These are phyloP conservation scores for Drosophila subpulchrella DNA, from an alignment of 1,140 invertebrate genomes.

Conservation along the genomic window DNA sequence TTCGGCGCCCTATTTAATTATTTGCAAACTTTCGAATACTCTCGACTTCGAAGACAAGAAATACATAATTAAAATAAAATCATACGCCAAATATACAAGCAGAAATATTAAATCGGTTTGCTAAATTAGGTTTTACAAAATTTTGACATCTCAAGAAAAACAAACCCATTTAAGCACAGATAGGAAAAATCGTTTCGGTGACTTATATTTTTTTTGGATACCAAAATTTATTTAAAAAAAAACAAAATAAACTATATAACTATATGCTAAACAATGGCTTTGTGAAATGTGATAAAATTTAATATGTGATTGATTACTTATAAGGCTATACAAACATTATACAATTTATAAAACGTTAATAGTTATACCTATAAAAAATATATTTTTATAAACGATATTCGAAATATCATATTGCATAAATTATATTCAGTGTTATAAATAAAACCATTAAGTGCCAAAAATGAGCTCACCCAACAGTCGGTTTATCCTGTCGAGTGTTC, in stretches of 20 bases:
- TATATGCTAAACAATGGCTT: no score
- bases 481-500: slow-evolving; percentile 29
- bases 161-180: no score
- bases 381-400: no score
- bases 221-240: background rate
- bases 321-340: no score
- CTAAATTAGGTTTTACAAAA: no score
- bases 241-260: background rate
- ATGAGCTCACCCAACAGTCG: slow-evolving; percentile 45
- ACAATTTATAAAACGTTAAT: no score
- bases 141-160: no score
- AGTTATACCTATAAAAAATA: no score
- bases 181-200: background rate
- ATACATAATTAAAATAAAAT: background rate
- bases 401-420: background rate
- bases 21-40: background rate
- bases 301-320: no score
- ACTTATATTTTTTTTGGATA: no score
- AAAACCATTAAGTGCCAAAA: background rate
- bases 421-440: background rate
- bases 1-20: slow-evolving; percentile 1
- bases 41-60: background rate
- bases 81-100: no score
- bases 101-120: no score
- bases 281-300: background rate